These are phyloP conservation scores for Agapornis roseicollis DNA, from an alignment of 2,113 vertebrate genomes.

Conservation along the genomic window DNA sequence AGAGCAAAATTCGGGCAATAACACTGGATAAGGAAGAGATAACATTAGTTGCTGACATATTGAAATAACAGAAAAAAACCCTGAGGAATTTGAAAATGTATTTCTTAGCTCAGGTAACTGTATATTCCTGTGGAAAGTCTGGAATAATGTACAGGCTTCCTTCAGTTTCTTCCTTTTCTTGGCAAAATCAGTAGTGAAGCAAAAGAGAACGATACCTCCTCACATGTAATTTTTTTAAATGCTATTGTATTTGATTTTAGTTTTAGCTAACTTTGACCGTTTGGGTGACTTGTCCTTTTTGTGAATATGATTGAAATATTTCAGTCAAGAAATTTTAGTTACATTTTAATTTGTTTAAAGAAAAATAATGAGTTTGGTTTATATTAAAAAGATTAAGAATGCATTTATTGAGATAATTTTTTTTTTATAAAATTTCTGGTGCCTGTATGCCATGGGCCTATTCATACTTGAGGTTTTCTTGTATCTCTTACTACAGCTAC, in stretches of 20 bases:
- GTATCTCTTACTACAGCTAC: neutral
- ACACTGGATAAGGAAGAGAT: constrained; percentile 4
- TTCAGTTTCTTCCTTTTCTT: neutral
- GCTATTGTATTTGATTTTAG: neutral
- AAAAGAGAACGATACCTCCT: neutral
- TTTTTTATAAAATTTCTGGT: neutral
- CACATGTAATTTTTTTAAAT: neutral
- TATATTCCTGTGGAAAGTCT: neutral
- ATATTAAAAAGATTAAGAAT: neutral
- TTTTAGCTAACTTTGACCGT: neutral
- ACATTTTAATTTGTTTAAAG: neutral
- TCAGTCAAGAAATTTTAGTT: neutral
- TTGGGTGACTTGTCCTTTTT: neutral
- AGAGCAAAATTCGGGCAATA: neutral
- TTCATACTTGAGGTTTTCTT: neutral
- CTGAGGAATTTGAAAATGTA: neutral
- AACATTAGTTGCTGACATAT: neutral
- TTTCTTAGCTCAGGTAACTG: neutral
- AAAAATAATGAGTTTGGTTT: neutral
- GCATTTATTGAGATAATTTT: rapidly evolving
- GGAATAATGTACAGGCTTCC: neutral
- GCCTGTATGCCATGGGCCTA: neutral
- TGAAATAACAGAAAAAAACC: neutral
- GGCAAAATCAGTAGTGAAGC: neutral
- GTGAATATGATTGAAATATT: neutral